Conservation (phyloP, 2,113 vertebrate genomes). For the Lutjanus erythropterus region DNA sequence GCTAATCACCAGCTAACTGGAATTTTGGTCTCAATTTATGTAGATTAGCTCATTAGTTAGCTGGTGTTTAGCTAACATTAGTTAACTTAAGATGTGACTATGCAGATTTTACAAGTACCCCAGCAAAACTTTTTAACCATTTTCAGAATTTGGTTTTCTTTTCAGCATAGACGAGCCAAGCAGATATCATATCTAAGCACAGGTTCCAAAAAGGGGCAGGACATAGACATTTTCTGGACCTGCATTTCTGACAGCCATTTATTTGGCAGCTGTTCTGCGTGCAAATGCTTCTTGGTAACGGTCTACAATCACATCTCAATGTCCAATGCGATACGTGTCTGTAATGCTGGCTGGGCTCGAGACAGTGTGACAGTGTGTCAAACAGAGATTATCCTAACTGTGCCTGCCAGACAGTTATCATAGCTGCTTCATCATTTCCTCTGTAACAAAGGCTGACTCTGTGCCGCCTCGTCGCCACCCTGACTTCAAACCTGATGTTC, state of each 20-base stretch:
- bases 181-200: no score
- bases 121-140: no score
- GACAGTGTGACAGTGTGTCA: constrained; percentile 52
- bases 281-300: constrained; percentile 22
- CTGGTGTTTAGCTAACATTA: no score
- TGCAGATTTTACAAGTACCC: no score
- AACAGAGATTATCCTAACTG: constrained; percentile 59
- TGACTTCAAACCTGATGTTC: constrained; percentile 32
- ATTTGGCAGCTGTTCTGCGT: constrained; percentile 24
- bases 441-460: constrained; percentile 35
- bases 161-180: no score
- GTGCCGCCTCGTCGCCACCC: not conserved
- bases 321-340: constrained; percentile 53
- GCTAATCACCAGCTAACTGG: no score
- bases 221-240: not conserved
- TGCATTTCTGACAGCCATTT: constrained; percentile 16
- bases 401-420: constrained; percentile 60
- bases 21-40: no score
- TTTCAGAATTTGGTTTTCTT: no score
- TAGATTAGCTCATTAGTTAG: no score
- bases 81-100: no score
- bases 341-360: constrained; percentile 36
- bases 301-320: constrained; percentile 40
- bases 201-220: no score
- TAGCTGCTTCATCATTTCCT: constrained; percentile 60